Evolutionary conservation across 37 sponge, comb jelly and placozoan genomes (phyloP).

Genomic region (Tethya wilhelma): DNA sequence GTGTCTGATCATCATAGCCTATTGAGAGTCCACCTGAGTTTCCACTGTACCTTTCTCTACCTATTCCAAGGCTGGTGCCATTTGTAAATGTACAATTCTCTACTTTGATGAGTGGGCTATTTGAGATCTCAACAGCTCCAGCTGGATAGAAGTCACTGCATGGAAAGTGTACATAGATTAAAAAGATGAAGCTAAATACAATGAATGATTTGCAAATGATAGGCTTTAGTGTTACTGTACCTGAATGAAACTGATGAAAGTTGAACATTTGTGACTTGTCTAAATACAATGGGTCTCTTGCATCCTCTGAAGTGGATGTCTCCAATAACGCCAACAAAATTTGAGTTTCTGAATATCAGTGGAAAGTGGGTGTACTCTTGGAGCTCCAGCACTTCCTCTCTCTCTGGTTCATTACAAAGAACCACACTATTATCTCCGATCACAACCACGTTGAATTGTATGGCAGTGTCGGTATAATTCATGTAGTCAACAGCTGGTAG

Average conservation of each 20-base stretch:
- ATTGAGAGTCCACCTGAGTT: conserved; percentile 21
- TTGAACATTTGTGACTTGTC: neutral
- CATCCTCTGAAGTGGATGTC: conserved; percentile 1
- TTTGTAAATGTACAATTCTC: conserved; percentile 7
- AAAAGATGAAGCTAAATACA: neutral
- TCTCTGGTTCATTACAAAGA: neutral
- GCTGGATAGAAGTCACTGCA: conserved; percentile 18
- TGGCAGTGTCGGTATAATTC: neutral
- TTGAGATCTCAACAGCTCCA: conserved; percentile 29
- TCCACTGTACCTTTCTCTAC: conserved; percentile 14
- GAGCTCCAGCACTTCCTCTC: neutral
- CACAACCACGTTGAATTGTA: neutral
- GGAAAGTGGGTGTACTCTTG: neutral
- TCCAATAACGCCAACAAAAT: conserved; percentile 2
- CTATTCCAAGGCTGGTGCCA: conserved; percentile 7
- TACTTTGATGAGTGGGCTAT: neutral
- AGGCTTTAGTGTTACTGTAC: neutral
- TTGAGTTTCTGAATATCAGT: neutral
- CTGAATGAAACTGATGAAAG: conserved; percentile 4
- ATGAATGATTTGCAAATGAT: neutral
- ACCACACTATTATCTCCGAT: conserved; percentile 3
- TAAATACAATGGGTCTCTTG: conserved; percentile 1
- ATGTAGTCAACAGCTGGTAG: neutral
- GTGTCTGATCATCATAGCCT: neutral
- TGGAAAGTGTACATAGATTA: neutral